Conservation (phyloP, 2,888 invertebrate species). For the Brachynemurus nebulosus region DNA sequence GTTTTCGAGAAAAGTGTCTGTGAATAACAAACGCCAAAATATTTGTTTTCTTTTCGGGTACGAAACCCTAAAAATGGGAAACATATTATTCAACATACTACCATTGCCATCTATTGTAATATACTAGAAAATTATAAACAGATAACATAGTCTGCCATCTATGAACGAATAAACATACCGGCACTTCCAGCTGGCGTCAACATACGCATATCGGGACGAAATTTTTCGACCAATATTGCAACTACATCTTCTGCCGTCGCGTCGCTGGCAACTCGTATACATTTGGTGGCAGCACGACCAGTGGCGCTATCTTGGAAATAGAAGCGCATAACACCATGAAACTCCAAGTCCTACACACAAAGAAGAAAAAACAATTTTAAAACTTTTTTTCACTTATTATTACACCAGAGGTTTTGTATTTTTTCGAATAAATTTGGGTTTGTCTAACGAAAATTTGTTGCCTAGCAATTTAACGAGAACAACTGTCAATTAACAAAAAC, state of each 20-base stretch:
- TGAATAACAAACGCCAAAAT: too few relatives aligned
- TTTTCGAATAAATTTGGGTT: too few relatives aligned
- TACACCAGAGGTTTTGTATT: too few relatives aligned
- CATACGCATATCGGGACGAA: constrained; percentile 99
- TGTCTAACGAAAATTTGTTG: too few relatives aligned
- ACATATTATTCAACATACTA: background rate
- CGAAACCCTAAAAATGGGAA: background rate
- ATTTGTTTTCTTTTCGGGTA: too few relatives aligned
- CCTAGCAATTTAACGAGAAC: too few relatives aligned
- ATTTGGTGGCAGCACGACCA: constrained; percentile 97
- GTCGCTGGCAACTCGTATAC: constrained; percentile 93
- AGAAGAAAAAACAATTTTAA: too few relatives aligned
- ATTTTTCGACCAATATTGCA: constrained; percentile 94
- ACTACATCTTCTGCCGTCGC: constrained; percentile 95
- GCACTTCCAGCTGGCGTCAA: constrained; percentile 32
- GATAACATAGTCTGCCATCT: background rate
- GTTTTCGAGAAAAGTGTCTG: too few relatives aligned
- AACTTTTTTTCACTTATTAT: too few relatives aligned
- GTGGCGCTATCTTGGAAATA: constrained; percentile 95
- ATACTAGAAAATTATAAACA: background rate
- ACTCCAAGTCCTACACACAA: constrained; percentile 88
- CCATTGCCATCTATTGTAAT: background rate
- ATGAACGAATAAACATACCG: constrained; percentile 3
- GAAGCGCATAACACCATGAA: constrained; percentile 99
- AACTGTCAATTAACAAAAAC: too few relatives aligned